Percentiles rank a stretch among this genome's conserved stretches.
Conservation (phyloP, 2,888 invertebrate genomes). For the Unio pictorum region DNA sequence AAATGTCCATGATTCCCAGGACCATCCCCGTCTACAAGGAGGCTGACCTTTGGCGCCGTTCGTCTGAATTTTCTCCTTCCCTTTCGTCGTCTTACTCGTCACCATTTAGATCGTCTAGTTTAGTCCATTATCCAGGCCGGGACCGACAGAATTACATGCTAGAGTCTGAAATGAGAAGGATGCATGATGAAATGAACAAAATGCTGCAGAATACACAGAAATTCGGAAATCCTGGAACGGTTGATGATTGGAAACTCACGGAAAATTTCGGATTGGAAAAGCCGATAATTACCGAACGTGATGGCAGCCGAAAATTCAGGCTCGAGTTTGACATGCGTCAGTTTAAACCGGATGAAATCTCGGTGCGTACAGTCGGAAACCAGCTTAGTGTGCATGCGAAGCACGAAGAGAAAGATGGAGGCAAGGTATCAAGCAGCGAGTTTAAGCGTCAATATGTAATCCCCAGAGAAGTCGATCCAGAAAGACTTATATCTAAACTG, state of each 20-base stretch:
- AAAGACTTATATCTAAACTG: slow-evolving; percentile 94
- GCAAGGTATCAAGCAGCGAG: slow-evolving; percentile 96
- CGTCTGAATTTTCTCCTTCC: too few relatives aligned
- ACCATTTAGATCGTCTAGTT: too few relatives aligned
- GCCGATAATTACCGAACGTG: slow-evolving; percentile 68
- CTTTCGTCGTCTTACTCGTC: too few relatives aligned
- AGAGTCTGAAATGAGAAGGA: slow-evolving; percentile 28
- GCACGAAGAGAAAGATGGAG: slow-evolving; percentile 97
- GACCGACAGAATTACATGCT: slow-evolving; percentile 7
- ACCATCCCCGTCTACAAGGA: too few relatives aligned
- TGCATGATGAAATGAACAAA: slow-evolving; percentile 34
- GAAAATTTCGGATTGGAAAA: slow-evolving; percentile 60
- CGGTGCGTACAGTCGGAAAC: slow-evolving; percentile 98
- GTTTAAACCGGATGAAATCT: slow-evolving; percentile 95
- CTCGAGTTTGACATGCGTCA: slow-evolving; percentile 97
- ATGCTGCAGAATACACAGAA: slow-evolving; percentile 36
- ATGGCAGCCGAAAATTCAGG: slow-evolving; percentile 89
- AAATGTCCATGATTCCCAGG: too few relatives aligned
- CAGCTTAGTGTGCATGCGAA: slow-evolving; percentile 94
- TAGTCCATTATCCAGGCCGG: too few relatives aligned
- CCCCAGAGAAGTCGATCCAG: slow-evolving; percentile 97
- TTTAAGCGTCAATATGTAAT: slow-evolving; percentile 97
- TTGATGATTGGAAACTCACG: slow-evolving; percentile 40
- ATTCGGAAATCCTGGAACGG: slow-evolving; percentile 9
- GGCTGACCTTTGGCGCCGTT: too few relatives aligned